These are phyloP conservation scores for Meriones psammophilus DNA, from an alignment of 2,797 vertebrate genomes.

Conservation along the genomic window DNA sequence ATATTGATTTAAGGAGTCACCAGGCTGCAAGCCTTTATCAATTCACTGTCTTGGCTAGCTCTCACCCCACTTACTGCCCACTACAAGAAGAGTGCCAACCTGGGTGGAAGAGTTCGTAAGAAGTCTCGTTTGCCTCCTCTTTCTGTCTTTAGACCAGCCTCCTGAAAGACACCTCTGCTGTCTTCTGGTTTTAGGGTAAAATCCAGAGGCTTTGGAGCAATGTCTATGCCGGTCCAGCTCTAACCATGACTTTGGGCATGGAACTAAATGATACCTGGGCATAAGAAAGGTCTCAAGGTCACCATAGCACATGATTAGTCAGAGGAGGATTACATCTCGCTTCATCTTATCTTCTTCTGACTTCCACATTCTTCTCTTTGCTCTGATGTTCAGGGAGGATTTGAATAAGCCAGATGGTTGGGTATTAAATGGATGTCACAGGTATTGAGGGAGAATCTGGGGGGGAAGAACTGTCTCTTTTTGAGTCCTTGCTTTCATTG, in stretches of 20 bases:
- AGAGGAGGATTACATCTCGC: too few species aligned
- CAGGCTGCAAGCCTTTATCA: neutral
- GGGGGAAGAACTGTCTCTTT: too few species aligned
- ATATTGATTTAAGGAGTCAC: neutral
- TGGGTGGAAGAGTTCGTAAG: neutral
- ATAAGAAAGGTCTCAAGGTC: neutral
- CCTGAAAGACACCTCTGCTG: neutral
- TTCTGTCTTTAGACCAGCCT: neutral
- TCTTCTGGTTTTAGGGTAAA: neutral
- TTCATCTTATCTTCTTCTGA: neutral
- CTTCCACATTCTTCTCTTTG: conserved; percentile 13
- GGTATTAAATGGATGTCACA: neutral
- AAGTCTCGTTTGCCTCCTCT: neutral
- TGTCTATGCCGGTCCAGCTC: neutral
- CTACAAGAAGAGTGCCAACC: neutral
- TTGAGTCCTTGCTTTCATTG: neutral
- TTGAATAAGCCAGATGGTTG: neutral
- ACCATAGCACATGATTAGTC: neutral
- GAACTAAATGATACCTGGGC: conserved; percentile 6
- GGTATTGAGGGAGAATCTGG: neutral
- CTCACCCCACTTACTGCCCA: neutral
- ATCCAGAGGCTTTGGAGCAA: neutral
- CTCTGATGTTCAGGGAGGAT: conserved; percentile 16
- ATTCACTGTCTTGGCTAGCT: neutral
- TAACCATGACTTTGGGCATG: neutral